A percentile compares a stretch with the other conserved stretches of the same genome.
These are phyloP conservation scores for Wasmannia auropunctata DNA, from an alignment of 1,140 invertebrate genomes.

Conservation along the genomic window DNA sequence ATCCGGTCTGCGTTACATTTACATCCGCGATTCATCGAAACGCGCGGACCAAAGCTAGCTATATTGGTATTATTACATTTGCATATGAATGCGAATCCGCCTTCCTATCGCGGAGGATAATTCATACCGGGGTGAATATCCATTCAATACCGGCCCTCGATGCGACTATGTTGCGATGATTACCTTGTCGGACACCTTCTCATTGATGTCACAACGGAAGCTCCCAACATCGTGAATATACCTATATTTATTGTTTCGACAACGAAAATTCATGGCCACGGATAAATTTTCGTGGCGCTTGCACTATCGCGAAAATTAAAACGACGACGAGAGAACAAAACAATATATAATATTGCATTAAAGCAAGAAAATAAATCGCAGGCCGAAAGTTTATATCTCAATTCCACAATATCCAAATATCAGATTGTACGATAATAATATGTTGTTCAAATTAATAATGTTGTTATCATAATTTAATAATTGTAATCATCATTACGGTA, in stretches of 20 bases:
- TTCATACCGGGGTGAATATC: slow-evolving; percentile 34
- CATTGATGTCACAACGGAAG: slow-evolving; percentile 25
- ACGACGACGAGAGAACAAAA: not conserved
- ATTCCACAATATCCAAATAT: not conserved
- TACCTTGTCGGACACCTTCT: slow-evolving; percentile 36
- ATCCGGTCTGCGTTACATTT: slow-evolving; percentile 18
- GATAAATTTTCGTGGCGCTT: not conserved
- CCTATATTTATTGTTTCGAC: slow-evolving; percentile 10
- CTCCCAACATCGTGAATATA: not conserved
- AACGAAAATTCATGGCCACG: not conserved
- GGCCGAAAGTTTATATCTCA: not conserved
- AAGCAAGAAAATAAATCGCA: not conserved
- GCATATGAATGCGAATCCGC: slow-evolving; percentile 50
- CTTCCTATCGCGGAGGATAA: slow-evolving; percentile 47
- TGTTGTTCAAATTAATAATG: not conserved
- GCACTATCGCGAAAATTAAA: not conserved
- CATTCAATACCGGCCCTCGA: slow-evolving; percentile 38
- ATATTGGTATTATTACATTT: slow-evolving; percentile 58
- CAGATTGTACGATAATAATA: not conserved
- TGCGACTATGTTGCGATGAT: slow-evolving; percentile 40
- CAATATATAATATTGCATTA: not conserved
- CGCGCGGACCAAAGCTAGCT: not conserved
- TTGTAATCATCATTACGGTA: not conserved
- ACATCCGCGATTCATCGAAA: slow-evolving; percentile 30
- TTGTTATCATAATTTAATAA: not conserved